Base-by-base conservation (phyloP, 2,113 vertebrate genomes). In the Origma solitaria region DNA sequence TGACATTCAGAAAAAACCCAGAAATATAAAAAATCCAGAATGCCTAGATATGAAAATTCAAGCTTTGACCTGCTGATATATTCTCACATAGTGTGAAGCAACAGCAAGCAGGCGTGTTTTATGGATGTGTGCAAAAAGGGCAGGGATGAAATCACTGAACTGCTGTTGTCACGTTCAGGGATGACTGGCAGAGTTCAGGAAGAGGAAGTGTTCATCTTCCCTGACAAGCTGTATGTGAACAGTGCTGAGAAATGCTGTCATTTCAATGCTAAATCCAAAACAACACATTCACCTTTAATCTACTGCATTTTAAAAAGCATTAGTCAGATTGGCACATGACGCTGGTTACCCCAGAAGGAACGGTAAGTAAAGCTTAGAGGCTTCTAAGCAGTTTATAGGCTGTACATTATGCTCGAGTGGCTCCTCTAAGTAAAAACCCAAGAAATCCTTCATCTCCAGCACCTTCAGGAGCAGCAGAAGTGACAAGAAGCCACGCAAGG, bases 301-400 rank as follows among this genome's bases (percentile, higher is more conserved):
- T 95, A 73, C 62, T 93, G 87, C 87, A 88, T 95, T 95, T 95
- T 88, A 90, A 93, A 96, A 95, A 90, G 93, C 92, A 86, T 95
- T 96, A 95, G 85, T 95, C 95, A 96, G 84, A 70, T 38, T 33
- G 75, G 79, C 94, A 78, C 57, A 79, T 92, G 93, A 94, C 25
- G 20, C 79, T 70, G 35, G 94, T 90, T 94, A 95, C 92, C 92
- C 82, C 90, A 95, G 84, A 53, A 91, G 65, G 71, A 96, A 54
- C 23, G 0, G 61, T 84, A 95, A 92, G 88, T 84, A 84, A 96
- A 94, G 78, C 91, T 97, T 94, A 94, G 92, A 95, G 33, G 66
- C 84, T 62, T 44, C 64, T 72, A 94, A 96, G 94, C 94, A 91
- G 80, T 97, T 92, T 96, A 80, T 83, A 80, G 83, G 61, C 75